Percentiles rank a stretch among this genome's conserved stretches.
Evolutionary conservation across 1,140 invertebrate species (phyloP).

Genomic region (Trichogramma pretiosum): DNA sequence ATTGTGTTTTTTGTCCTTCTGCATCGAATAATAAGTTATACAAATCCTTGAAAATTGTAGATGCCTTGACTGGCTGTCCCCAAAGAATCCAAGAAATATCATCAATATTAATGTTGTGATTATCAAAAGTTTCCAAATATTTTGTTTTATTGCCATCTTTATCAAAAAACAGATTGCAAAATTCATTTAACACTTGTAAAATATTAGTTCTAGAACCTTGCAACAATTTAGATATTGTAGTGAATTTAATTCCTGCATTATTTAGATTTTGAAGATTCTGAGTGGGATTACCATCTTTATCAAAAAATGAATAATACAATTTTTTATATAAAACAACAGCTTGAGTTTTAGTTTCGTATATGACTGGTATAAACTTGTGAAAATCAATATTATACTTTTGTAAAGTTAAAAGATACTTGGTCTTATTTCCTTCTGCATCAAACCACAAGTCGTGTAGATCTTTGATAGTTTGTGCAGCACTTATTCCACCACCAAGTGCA

Average conservation of each 20-base stretch:
- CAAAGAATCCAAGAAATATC: slow-evolving; percentile 11
- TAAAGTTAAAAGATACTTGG: slow-evolving; percentile 21
- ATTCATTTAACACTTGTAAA: slow-evolving; percentile 19
- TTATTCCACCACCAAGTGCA: slow-evolving; percentile 16
- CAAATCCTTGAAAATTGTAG: slow-evolving; percentile 7
- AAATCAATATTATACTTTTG: not conserved
- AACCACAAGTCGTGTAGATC: slow-evolving; percentile 22
- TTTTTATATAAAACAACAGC: slow-evolving; percentile 5
- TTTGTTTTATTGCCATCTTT: slow-evolving; percentile 22
- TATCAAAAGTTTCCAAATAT: slow-evolving; percentile 13
- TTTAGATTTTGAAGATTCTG: slow-evolving; percentile 19
- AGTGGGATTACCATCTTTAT: slow-evolving; percentile 21
- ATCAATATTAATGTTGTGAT: slow-evolving; percentile 1
- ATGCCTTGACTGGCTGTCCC: not conserved
- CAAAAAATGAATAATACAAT: slow-evolving; percentile 20
- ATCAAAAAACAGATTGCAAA: slow-evolving; percentile 26
- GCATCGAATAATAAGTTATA: slow-evolving; percentile 11
- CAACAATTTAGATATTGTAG: slow-evolving; percentile 7
- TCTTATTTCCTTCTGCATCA: slow-evolving; percentile 14
- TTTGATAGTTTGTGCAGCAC: slow-evolving; percentile 17
- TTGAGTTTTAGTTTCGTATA: not conserved
- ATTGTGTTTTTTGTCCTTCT: slow-evolving; percentile 22
- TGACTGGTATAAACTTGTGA: not conserved
- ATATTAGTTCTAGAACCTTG: slow-evolving; percentile 15
- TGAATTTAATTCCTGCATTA: slow-evolving; percentile 4